phyloP scores from a whole-genome alignment of 1,140 invertebrate genomes.

The Zaprionus gabonicus region DNA sequence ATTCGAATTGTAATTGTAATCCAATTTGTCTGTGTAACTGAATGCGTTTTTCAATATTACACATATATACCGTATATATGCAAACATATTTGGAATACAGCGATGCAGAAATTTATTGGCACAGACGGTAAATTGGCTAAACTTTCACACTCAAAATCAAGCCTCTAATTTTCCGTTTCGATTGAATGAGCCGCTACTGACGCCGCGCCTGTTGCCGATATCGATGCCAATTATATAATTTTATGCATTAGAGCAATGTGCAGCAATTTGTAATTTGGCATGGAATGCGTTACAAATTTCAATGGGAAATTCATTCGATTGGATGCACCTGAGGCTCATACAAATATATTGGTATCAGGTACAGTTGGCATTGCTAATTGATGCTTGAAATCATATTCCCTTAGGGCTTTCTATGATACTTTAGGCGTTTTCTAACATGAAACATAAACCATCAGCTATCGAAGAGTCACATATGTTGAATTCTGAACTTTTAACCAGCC shows the following conservation, averaged over 20 bases:
- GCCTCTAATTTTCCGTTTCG: conserved; percentile 6
- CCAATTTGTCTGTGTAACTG: neutral
- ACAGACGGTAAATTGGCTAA: neutral
- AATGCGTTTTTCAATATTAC: neutral
- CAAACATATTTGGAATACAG: neutral
- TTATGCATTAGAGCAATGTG: conserved; percentile 3
- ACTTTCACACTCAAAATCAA: conserved; percentile 7
- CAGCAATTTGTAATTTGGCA: neutral
- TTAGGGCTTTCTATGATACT: neutral
- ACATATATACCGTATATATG: neutral
- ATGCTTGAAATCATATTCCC: neutral
- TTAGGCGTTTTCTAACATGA: neutral
- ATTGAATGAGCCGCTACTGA: neutral
- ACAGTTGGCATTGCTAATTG: neutral
- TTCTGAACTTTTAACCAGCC: neutral
- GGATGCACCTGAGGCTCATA: neutral
- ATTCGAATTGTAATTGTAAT: neutral
- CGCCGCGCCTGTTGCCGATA: neutral
- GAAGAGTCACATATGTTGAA: neutral
- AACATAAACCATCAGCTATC: neutral
- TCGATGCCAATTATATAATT: neutral
- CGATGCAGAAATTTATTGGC: neutral
- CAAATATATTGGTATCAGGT: neutral
- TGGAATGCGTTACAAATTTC: neutral
- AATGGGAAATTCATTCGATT: neutral